A percentile compares a stretch with the other conserved stretches of the same genome.
phyloP scores from a whole-genome alignment of 2,888 invertebrate genomes.

The Polylopha cassiicola region DNA sequence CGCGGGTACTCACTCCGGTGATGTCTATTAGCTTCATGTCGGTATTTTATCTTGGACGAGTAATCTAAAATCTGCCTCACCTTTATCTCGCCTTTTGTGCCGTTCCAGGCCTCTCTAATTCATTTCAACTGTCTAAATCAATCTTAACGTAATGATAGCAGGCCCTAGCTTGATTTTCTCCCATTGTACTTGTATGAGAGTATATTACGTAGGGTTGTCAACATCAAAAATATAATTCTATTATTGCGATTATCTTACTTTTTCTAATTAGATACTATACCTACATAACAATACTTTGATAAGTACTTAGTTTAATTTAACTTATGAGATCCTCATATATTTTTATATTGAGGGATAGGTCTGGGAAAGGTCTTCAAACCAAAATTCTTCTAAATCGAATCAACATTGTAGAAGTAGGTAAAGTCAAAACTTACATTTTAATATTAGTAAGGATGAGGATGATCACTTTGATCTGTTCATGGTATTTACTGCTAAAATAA shows the following conservation, averaged over 20 bases:
- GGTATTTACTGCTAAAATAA: too few relatives aligned
- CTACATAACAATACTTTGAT: too few relatives aligned
- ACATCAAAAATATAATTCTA: background rate
- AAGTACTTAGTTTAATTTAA: too few relatives aligned
- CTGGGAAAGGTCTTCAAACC: too few relatives aligned
- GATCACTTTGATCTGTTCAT: too few relatives aligned
- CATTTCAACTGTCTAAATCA: constrained; percentile 46
- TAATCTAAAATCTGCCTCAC: constrained; percentile 41
- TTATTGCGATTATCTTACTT: background rate
- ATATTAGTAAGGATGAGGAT: too few relatives aligned
- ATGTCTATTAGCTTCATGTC: constrained; percentile 44
- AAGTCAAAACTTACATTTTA: too few relatives aligned
- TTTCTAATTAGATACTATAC: too few relatives aligned
- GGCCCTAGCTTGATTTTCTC: constrained; percentile 43
- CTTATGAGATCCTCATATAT: too few relatives aligned
- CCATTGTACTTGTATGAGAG: constrained; percentile 38
- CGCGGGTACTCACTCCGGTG: constrained; percentile 23
- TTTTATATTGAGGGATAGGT: too few relatives aligned
- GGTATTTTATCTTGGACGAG: constrained; percentile 42
- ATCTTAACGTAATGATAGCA: constrained; percentile 44
- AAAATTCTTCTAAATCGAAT: too few relatives aligned
- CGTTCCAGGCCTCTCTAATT: constrained; percentile 36
- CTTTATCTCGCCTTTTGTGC: constrained; percentile 42
- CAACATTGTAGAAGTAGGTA: too few relatives aligned
- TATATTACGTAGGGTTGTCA: constrained; percentile 16